phyloP scores from a whole-genome alignment of 2,113 vertebrate species.

The Lethenteron reissneri region DNA sequence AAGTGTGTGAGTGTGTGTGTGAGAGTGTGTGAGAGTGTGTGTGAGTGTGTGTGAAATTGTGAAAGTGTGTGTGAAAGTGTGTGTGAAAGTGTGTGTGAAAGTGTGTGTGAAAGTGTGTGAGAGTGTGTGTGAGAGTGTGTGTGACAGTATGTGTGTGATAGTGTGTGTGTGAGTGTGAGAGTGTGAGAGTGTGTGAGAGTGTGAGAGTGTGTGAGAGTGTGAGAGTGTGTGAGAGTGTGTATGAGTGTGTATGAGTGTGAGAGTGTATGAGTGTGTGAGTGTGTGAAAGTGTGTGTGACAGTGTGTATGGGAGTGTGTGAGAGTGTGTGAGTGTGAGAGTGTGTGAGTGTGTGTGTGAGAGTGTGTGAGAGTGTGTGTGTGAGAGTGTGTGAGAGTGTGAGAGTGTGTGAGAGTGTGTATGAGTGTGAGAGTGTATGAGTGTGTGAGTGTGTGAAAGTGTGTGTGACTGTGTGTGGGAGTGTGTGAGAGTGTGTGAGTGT shows the following conservation, averaged over 20 bases:
- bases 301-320: background rate
- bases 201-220: background rate
- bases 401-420: background rate
- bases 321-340: background rate
- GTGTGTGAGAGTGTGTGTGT: background rate
- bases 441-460: background rate
- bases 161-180: background rate
- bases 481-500: background rate
- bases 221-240: background rate
- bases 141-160: background rate
- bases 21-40: background rate
- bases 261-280: conserved; percentile 5
- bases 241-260: background rate
- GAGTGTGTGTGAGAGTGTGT: background rate
- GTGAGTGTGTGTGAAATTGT: background rate
- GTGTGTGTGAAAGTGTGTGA: background rate
- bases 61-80: background rate
- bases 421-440: background rate
- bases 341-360: background rate
- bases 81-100: background rate
- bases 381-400: background rate
- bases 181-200: background rate
- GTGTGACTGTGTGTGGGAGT: background rate
- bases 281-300: background rate
- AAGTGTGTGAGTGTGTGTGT: background rate